Evolutionary conservation across 1,140 invertebrate species (phyloP), one percentile per base, ranked within the genome.

Genomic region (Drosophila tani): DNA sequence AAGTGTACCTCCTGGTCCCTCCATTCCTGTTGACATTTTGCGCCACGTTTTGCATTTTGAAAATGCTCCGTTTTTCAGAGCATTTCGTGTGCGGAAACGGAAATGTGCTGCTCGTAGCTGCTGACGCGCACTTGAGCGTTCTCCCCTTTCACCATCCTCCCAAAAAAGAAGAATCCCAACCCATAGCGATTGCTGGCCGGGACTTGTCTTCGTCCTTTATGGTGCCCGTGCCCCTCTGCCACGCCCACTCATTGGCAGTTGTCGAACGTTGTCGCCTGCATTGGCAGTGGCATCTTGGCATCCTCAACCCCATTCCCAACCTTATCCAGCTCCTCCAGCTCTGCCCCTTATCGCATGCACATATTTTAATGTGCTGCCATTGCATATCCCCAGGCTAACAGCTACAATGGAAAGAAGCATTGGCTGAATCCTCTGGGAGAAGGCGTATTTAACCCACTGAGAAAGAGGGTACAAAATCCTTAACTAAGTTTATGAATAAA

Each of bases 21-120:
- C 65, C 50, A 47, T 24, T 66, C 57, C 73, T 81, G 84, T 81
- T 87, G 81, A 87, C 84, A 87, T 84, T 87, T 78, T 88, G 84
- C 40, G 69, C 84, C 84, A 87, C 84, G 84, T 87, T 87, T 87
- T 87, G 84, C 84, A 87, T 87, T 88, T 71, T 71, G 84, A 88
- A 87, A 87, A 88, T 87, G 84, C 68, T 88, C 50, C 85, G 84
- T 79, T 84, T 84, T 87, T 80, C 68, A 84, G 77, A 86, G 84
- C 81, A 81, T 87, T 87, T 87, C 84, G 84, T 87, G 84, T 87
- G 66, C 84, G 84, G 84, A 87, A 87, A 88, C 84, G 84, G 84
- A 87, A 87, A 87, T 87, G 84, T 87, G 84, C 84, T 85, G 74
- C 82, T 70, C 67, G 40, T 78, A 78, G 82, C 68, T 81, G 65